Evolutionary conservation across 2,797 vertebrate genomes (phyloP), one percentile per base, ranked within the genome.

Genomic region (Diglossa cyanea): DNA sequence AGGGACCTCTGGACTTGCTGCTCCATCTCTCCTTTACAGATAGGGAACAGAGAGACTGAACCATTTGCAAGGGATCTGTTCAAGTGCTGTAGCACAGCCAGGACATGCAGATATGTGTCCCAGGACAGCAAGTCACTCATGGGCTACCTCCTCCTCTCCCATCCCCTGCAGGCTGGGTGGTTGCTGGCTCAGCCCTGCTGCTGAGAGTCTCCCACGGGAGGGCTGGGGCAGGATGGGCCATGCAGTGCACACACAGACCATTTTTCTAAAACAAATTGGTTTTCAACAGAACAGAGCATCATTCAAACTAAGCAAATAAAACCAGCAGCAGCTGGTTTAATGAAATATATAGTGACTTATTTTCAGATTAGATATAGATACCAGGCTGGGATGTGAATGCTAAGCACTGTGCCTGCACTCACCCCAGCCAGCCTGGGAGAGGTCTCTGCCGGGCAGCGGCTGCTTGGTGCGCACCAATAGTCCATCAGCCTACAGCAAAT

Each of bases 271-370:
- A 62, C 82, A 93, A 90, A 88, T 65, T 88, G 37, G 37, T 84
- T 94, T 91, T 86, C 85, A 48, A 17, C 9, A 2, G 75, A 91
- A 91, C 11, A 57, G 26, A 78, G 44, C 73, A 88, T 78, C 80
- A 26, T 31, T 95, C 76, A 83, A 93, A 94, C 86, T 70, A 90
- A 93, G 88, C 79, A 95, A 94, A 93, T 75, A 94, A 92, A 94
- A 95, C 85, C 74, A 80, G 88, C 78, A 93, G 87, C 91, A 88
- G 90, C 81, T 75, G 90, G 53, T 94, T 97, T 96, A 95, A 95
- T 94, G 85, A 89, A 92, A 96, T 90, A 94, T 37, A 86, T 48
- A 93, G 93, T 93, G 88, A 93, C 93, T 97, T 96, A 91, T 96
- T 94, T 96, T 96, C 95, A 88, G 91, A 92, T 96, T 81, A 88